Evolutionary conservation across 2,797 vertebrate species (phyloP), one percentile per base, ranked within the genome.

Genomic region (Cossypha dichroa): DNA sequence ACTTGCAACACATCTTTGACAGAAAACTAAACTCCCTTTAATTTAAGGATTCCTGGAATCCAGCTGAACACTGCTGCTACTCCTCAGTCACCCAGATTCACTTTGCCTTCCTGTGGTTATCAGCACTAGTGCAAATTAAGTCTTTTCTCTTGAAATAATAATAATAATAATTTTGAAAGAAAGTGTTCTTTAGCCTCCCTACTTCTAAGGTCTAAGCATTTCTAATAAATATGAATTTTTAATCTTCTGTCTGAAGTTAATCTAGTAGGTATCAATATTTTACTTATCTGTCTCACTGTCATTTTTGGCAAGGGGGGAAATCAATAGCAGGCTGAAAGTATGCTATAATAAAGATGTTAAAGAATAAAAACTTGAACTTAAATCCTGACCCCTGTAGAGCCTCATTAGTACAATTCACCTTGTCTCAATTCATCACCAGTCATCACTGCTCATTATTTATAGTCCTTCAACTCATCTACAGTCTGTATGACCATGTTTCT

Each of bases 351-450:
- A 95, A 68, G 55, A 86, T 70, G 46, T 58, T 88, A 81, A 93
- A 90, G 79, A 88, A 91, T 60, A 68, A 95, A 90, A 96, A 72
- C 13, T 58, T 84, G 49, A 51, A 34, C 33, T 67, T 62, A 83
- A 91, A 66, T 74, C 68, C 33, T 68, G 41, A 74, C 52, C 52
- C 72, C 67, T 91, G 52, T 63, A 82, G 70, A 92, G 72, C 51
- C 83, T 88, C 68, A 85, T 95, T 94, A 94, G 76, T 85, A 86
- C 26, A 93, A 74, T 62, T 85, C 29, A 58, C 40, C n/a, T 38
- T 11, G 18, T 68, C 52, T 85, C 76, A 87, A 68, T 88, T 81
- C 51, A 94, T 85, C 62, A 60, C 38, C 31, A 69, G 88, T 93
- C 85, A 67, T 81, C 56, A 72, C 16, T 82, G 54, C 58, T 93